Evolutionary conservation across 2,113 vertebrate species (phyloP).

Genomic region (Stercorarius parasiticus): DNA sequence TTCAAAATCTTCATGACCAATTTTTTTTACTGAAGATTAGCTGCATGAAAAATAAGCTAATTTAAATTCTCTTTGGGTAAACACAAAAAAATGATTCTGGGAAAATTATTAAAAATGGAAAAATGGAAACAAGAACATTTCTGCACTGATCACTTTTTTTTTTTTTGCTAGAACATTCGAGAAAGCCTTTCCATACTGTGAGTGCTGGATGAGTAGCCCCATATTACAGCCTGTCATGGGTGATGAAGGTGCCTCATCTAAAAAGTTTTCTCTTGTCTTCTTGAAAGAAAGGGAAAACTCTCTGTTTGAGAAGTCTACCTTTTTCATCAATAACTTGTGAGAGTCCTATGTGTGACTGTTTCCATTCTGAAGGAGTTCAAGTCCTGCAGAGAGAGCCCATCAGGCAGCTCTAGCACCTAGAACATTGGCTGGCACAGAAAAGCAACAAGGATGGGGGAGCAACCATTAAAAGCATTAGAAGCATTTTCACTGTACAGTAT

Average conservation of each 20-base stretch:
- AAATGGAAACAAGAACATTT: background rate
- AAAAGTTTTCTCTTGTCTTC: background rate
- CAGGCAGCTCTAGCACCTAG: background rate
- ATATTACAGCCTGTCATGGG: background rate
- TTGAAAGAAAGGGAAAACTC: background rate
- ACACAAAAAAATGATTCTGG: rapidly evolving
- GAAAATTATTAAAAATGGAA: background rate
- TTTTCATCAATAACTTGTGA: background rate
- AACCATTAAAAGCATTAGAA: background rate
- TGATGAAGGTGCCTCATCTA: background rate
- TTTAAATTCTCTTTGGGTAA: background rate
- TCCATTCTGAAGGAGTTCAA: background rate
- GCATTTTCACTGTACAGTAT: background rate
- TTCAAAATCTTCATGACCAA: background rate
- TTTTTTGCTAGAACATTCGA: background rate
- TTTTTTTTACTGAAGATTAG: background rate
- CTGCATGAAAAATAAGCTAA: background rate
- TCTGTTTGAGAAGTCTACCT: background rate
- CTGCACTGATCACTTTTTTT: background rate
- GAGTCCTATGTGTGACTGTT: background rate
- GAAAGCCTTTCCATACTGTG: background rate
- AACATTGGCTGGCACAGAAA: background rate
- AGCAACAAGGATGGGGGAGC: background rate
- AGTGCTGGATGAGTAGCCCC: background rate
- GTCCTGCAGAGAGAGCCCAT: background rate